phyloP scores from a whole-genome alignment of 1,140 invertebrate genomes.

The Bombus turneri region DNA sequence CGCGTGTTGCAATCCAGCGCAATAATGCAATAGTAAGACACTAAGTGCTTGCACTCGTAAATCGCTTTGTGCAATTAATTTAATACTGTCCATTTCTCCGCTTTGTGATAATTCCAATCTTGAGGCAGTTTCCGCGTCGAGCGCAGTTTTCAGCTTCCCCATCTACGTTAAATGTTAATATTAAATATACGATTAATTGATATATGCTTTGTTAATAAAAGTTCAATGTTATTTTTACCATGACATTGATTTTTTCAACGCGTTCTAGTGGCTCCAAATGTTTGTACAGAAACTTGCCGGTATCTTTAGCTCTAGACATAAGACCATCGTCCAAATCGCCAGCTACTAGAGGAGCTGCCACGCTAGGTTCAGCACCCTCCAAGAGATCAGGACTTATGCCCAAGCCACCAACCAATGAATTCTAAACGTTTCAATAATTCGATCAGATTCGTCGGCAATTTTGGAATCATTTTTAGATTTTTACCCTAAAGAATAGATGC shows the following conservation, averaged over 20 bases:
- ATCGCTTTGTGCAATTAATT: conserved; percentile 86
- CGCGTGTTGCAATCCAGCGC: conserved; percentile 89
- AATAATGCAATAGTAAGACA: conserved; percentile 93
- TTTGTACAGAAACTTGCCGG: conserved; percentile 88
- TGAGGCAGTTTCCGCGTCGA: conserved; percentile 85
- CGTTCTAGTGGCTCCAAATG: conserved; percentile 84
- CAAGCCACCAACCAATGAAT: conserved; percentile 79
- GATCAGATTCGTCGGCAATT: conserved; percentile 43
- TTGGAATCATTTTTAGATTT: background rate
- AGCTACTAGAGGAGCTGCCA: conserved; percentile 83
- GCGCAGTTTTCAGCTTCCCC: conserved; percentile 88
- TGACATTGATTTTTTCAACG: conserved; percentile 86
- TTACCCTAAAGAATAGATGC: conserved; percentile 31
- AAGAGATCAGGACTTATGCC: conserved; percentile 80
- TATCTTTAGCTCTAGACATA: conserved; percentile 90
- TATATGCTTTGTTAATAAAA: background rate
- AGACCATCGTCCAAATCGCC: conserved; percentile 87
- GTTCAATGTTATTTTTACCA: conserved; percentile 82
- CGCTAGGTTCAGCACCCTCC: conserved; percentile 79
- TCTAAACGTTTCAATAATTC: conserved; percentile 76
- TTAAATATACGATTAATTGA: background rate
- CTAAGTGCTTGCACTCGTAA: conserved; percentile 90
- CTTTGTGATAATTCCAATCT: conserved; percentile 77
- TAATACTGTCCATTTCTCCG: conserved; percentile 82
- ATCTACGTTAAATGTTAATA: conserved; percentile 82